Conservation (phyloP, 2,888 invertebrate species). For the Epiblema foenella region DNA sequence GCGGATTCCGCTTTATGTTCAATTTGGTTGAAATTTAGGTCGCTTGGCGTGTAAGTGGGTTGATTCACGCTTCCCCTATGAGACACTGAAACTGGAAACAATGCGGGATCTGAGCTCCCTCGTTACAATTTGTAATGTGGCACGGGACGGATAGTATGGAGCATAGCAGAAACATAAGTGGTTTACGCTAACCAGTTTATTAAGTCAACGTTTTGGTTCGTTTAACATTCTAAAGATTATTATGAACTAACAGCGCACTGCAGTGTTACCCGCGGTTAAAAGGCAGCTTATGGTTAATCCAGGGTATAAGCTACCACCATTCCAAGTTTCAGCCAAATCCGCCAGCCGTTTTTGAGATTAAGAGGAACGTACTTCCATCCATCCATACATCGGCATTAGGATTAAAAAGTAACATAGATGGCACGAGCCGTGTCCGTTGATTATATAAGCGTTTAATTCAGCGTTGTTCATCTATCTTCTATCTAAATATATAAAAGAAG, state of each 20-base stretch:
- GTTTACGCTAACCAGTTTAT: neutral
- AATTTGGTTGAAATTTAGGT: conserved; percentile 64
- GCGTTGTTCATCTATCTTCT: too few species aligned
- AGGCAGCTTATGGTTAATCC: too few species aligned
- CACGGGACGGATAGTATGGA: conserved; percentile 13
- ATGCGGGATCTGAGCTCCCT: conserved; percentile 11
- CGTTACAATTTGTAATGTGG: conserved; percentile 12
- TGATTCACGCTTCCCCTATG: conserved; percentile 60
- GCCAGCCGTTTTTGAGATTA: too few species aligned
- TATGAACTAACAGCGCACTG: too few species aligned
- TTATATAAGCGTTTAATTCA: conserved; percentile 7
- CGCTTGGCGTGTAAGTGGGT: conserved; percentile 58
- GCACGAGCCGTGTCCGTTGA: neutral
- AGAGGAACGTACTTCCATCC: too few species aligned
- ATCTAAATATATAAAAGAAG: too few species aligned
- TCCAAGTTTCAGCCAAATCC: too few species aligned
- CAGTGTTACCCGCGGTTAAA: too few species aligned
- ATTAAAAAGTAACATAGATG: neutral
- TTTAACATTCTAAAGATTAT: neutral
- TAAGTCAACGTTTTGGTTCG: neutral
- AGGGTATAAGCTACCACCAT: too few species aligned
- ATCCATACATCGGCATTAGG: too few species aligned
- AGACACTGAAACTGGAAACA: conserved; percentile 13
- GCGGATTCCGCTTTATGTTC: conserved; percentile 47
- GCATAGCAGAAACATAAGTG: neutral